These are phyloP conservation scores for Nasonia longicornis DNA, from an alignment of 1,140 invertebrate species.

Conservation along the genomic window DNA sequence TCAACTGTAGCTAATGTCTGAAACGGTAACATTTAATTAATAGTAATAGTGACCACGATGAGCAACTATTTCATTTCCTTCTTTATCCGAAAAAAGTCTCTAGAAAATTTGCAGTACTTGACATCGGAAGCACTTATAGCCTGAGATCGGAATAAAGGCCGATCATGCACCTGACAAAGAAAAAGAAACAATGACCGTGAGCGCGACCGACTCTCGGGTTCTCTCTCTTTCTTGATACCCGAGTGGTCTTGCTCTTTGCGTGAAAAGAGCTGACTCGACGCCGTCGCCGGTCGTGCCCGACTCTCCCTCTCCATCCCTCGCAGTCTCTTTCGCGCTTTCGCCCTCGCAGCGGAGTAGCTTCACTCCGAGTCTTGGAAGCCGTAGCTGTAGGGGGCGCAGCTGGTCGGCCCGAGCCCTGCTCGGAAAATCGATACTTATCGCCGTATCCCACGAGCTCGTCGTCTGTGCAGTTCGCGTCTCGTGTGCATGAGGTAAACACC, in stretches of 20 bases:
- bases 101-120: neutral
- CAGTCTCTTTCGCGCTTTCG: neutral
- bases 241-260: too few species aligned
- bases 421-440: constrained; percentile 68
- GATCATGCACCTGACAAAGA: constrained; percentile 1
- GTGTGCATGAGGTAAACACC: constrained; percentile 67
- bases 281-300: neutral
- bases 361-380: constrained; percentile 33
- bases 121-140: neutral
- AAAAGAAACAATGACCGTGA: constrained; percentile 11
- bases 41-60: too few species aligned
- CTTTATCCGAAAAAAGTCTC: neutral
- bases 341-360: neutral
- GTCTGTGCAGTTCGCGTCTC: constrained; percentile 64
- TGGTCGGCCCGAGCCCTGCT: constrained; percentile 51
- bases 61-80: too few species aligned
- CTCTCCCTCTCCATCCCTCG: neutral
- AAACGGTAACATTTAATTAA: too few species aligned
- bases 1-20: too few species aligned
- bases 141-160: neutral
- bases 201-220: neutral
- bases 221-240: neutral
- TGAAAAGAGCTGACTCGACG: neutral
- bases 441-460: constrained; percentile 57
- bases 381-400: constrained; percentile 52